Evolutionary conservation across 1,140 invertebrate genomes (phyloP).

Genomic region (Diabrotica virgifera): DNA sequence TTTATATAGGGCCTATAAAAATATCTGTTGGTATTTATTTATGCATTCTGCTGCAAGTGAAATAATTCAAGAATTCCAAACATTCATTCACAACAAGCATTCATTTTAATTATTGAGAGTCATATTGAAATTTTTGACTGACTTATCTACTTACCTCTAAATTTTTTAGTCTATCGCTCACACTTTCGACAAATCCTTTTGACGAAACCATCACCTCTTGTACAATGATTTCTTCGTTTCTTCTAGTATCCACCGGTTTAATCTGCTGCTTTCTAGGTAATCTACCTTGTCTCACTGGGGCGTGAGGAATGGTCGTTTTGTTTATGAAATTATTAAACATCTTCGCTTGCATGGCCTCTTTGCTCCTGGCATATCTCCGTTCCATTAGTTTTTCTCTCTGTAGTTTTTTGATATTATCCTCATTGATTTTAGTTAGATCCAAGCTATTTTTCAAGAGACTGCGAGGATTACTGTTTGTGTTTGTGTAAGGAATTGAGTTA

Average conservation of each 20-base stretch:
- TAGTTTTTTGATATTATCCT: constrained; percentile 7
- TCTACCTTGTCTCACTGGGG: constrained; percentile 37
- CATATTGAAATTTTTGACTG: too few relatives aligned
- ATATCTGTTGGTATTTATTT: too few relatives aligned
- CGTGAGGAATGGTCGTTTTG: constrained; percentile 41
- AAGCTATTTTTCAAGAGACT: constrained; percentile 35
- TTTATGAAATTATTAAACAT: constrained; percentile 42
- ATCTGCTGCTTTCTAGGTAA: constrained; percentile 44
- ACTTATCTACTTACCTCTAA: constrained; percentile 14
- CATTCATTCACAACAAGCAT: too few relatives aligned
- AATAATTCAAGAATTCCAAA: too few relatives aligned
- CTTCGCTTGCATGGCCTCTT: constrained; percentile 38
- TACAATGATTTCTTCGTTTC: constrained; percentile 43
- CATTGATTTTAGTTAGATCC: constrained; percentile 19
- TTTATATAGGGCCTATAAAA: too few relatives aligned
- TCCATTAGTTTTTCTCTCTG: constrained; percentile 12
- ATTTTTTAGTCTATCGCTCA: constrained; percentile 20
- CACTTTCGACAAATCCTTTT: constrained; percentile 37
- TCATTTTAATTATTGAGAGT: too few relatives aligned
- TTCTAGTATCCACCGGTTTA: constrained; percentile 37
- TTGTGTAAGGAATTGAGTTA: constrained; percentile 16
- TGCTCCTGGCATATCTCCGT: constrained; percentile 39
- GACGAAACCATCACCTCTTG: constrained; percentile 44
- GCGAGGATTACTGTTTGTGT: constrained; percentile 33
- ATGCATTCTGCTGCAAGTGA: too few relatives aligned